A percentile compares a stretch with the other conserved stretches of the same genome.
phyloP scores from a whole-genome alignment of 1,140 invertebrate genomes.

The Musca vetustissima region DNA sequence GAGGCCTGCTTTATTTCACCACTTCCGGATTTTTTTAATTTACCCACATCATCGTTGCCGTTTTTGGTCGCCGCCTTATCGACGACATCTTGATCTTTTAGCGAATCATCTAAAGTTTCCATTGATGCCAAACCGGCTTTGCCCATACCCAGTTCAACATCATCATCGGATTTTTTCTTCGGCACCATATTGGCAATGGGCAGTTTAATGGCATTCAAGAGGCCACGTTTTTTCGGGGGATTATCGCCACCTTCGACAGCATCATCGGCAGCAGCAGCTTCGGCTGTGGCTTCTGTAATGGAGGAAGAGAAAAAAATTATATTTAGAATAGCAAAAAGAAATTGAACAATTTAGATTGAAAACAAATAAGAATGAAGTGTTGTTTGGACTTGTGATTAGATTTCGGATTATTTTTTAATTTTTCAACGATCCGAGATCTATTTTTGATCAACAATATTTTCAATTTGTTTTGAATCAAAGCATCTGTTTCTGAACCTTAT shows the following conservation, averaged over 20 bases:
- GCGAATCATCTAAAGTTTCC: constrained; percentile 71
- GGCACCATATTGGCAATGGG: constrained; percentile 68
- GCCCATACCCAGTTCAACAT: constrained; percentile 58
- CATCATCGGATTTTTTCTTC: constrained; percentile 54
- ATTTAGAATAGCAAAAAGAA: too few species aligned
- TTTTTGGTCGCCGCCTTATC: constrained; percentile 60
- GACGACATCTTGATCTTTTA: constrained; percentile 56
- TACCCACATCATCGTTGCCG: constrained; percentile 67
- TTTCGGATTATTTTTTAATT: too few species aligned
- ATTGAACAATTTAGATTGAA: too few species aligned
- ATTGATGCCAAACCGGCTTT: constrained; percentile 74
- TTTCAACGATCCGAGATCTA: too few species aligned
- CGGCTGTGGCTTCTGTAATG: constrained; percentile 53
- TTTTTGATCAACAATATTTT: too few species aligned
- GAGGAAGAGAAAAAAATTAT: not conserved
- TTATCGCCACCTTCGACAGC: constrained; percentile 36
- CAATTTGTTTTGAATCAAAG: too few species aligned
- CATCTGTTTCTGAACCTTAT: too few species aligned
- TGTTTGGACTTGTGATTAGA: too few species aligned
- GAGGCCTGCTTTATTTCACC: constrained; percentile 55
- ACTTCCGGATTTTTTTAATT: constrained; percentile 61
- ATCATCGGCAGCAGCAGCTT: constrained; percentile 55
- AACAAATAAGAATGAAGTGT: too few species aligned
- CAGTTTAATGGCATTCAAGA: constrained; percentile 66
- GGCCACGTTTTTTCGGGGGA: constrained; percentile 53